A percentile compares a stretch with the other conserved stretches of the same genome.
These are phyloP conservation scores for Acleris literana DNA, from an alignment of 2,888 invertebrate genomes.

Conservation along the genomic window DNA sequence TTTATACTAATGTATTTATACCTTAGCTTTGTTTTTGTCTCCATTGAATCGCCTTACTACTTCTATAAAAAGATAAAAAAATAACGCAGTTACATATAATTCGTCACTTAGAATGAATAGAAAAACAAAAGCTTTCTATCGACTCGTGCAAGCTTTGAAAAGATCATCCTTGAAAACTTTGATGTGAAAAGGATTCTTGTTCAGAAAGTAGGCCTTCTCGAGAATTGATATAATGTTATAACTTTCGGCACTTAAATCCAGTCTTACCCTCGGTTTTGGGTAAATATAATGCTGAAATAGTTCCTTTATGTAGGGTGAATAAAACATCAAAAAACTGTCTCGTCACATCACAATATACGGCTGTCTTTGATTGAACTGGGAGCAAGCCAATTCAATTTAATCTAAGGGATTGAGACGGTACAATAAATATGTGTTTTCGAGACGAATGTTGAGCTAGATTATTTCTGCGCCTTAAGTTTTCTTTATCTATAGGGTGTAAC, in stretches of 20 bases:
- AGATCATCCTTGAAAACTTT: conserved; percentile 51
- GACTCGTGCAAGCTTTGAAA: conserved; percentile 48
- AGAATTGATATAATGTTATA: conserved; percentile 34
- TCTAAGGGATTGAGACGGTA: too few relatives aligned
- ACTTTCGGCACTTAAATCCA: conserved; percentile 24
- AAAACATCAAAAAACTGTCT: not conserved
- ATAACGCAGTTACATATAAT: not conserved
- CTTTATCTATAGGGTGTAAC: too few relatives aligned
- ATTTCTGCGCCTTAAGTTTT: too few relatives aligned
- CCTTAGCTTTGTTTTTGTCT: too few relatives aligned
- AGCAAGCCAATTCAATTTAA: too few relatives aligned
- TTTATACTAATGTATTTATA: too few relatives aligned
- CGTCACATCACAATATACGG: too few relatives aligned
- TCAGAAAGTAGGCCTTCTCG: conserved; percentile 43
- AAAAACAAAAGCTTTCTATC: not conserved
- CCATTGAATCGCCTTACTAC: too few relatives aligned
- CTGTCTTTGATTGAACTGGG: too few relatives aligned
- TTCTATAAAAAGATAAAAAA: too few relatives aligned
- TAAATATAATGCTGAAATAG: conserved; percentile 12
- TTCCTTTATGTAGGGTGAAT: conserved; percentile 7
- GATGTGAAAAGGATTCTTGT: conserved; percentile 53
- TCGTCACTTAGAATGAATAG: not conserved
- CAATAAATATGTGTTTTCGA: too few relatives aligned
- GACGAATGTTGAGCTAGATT: too few relatives aligned
- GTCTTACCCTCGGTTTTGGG: conserved; percentile 15